Evolutionary conservation across 2,113 vertebrate species (phyloP), one percentile per base, ranked within the genome.

Genomic region (mouse (Mus musculus)): DNA sequence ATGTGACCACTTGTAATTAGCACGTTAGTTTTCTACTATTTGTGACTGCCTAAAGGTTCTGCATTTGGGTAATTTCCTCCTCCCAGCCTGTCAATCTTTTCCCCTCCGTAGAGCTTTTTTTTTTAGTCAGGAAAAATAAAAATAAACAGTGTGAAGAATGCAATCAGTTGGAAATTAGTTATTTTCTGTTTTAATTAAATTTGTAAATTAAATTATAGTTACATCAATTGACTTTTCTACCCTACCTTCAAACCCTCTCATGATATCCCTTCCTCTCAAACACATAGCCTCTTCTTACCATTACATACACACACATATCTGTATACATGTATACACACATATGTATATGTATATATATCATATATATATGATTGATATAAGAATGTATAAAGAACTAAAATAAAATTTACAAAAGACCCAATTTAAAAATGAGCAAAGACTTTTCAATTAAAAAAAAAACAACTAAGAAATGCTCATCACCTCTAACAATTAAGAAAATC

Each of bases 1-100:
- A 93, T 76, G 81, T 90, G 69, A 65, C n/a, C 73, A 0, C 63
- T 73, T 78, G 56, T 88, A 96, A 94, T 90, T 90, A 94, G 67
- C 42, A 93, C 26, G 36, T 39, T 88, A 54, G 84, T 91, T 94
- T 96, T 65, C 30, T 92, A 82, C 56, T 85, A 89, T 59, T 77
- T 67, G 33, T 67, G 52, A 42, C 26, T 93, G 46, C 87, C 59
- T 28, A 91, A 89, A 95, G 81, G 30, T n/a, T 96, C 88, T 73
- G 52, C 13, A 49, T 33, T 22, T 88, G 69, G 87, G 16, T 16
- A 89, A 28, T 67, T 9, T 95, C 59, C 28, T 88, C 54, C 28
- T 90, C 46, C 54, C 26, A 52, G 26, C 33, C 56, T 88, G 26
- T 20, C 52, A 63, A 12, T 36, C 7, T 12, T 85, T 93, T 81